Base-by-base conservation (phyloP, 2,797 vertebrate genomes). In the Balearica regulorum region DNA sequence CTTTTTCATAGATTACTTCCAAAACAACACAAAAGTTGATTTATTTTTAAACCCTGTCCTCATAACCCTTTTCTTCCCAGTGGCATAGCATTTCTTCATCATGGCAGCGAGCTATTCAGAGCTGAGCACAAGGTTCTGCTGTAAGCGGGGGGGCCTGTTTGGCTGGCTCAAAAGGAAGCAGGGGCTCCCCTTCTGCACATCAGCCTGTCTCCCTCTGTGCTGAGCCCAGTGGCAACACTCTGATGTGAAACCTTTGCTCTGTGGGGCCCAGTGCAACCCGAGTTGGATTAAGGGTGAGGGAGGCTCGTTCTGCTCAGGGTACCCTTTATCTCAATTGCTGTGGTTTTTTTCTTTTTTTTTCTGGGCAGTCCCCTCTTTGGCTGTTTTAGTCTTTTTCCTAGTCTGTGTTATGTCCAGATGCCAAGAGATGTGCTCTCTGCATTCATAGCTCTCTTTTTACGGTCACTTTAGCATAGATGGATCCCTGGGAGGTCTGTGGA, bases 21-120 rank as follows among this genome's bases (percentile, higher is more conserved):
- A 79, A 65, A 96, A 51, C 88, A 93, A 48, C 37, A 20, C 68
- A 46, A 25, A 54, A 88, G 60, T 78, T 95, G 95, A 96, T 97
- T 95, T 97, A 95, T 96, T 95, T 92, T 70, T 77, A 80, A 95
- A 60, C 64, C 13, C 33, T 51, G 83, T 83, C 37, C 88, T 92
- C 48, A 24, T 57, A 77, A 75, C 92, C 71, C 77, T 84, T 31
- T 17, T 46, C 51, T 62, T 69, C 31, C 41, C 55, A 46, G 68
- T 1, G 2, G 51, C 6, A 0, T 39, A 66, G 73, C 73, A 33
- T 62, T 61, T 81, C 41, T 55, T 35, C 18, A 0, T 19, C 0
- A 1, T 33, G 83, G 65, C 73, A 79, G 48, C 7, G 49, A 57
- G 70, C 31, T 72, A 0, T 2, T 22, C 54, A 12, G 87, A 33